Evolutionary conservation across 2,113 vertebrate genomes (phyloP), one percentile per base, ranked within the genome.

Genomic region (Dissostichus mawsoni): DNA sequence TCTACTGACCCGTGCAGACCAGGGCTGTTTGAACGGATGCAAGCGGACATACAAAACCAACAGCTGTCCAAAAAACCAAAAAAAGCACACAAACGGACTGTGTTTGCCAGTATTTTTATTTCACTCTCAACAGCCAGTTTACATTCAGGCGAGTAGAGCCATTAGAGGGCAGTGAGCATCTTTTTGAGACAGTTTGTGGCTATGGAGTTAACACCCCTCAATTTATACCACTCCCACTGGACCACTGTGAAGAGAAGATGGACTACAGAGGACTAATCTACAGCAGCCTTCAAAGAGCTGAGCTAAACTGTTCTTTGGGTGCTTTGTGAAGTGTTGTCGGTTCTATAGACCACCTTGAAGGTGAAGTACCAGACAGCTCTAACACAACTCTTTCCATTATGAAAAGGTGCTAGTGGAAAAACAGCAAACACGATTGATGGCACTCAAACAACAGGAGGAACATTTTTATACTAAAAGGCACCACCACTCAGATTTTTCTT

Each of bases 31-130:
- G 67, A 52, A 47, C n/a, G 4, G 56, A 23, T 44, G 29, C 58
- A 52, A 47, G 51, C 66, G 70, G 16, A 55, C 50, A 55, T 36
- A 64, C 55, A 73, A 70, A 80, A 47, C 74, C 62, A 73, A 65
- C 69, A 73, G 20, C 51, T 50, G 57, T 65, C 3, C 4, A 58
- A 61, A 53, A 2, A 41, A 41, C 36, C 0, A 41, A 41, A 58
- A 33, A 72, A 73, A 17, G 18, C 9, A 58, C 51, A 51, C 25
- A 65, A 44, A 64, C 74, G 82, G 58, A 52, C 25, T 58, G 58
- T 41, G 7, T 41, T 41, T 41, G 36, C 13, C 48, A 20, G 36
- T 61, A 20, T 83, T 76, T 86, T 20, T 33, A 1, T 75, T 61
- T 13, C 18, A 23, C 33, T 70, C 66, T 80, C 56, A 53, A 17